phyloP scores from a whole-genome alignment of 2,797 vertebrate species.

The Brachyalestes nurse region DNA sequence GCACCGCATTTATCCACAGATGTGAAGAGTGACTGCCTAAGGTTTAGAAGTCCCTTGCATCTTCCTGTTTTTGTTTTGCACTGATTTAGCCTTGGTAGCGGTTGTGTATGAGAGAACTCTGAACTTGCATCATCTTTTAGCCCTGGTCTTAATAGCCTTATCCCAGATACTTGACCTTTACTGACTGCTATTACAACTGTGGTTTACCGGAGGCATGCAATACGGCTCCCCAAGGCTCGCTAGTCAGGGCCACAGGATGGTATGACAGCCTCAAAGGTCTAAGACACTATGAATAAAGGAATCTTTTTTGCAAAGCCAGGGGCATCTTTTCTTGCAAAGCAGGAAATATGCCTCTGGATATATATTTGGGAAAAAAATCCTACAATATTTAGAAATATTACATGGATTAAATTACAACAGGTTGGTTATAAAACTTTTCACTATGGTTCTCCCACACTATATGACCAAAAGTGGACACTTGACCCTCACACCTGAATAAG shows the following conservation, averaged over 20 bases:
- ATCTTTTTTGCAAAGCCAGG: background rate
- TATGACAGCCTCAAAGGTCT: slow-evolving; percentile 1
- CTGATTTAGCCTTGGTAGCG: background rate
- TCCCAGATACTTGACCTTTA: slow-evolving; percentile 33
- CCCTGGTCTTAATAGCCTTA: slow-evolving; percentile 16
- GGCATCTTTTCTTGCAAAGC: background rate
- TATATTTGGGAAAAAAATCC: background rate
- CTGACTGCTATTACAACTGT: slow-evolving; percentile 3
- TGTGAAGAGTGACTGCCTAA: slow-evolving; percentile 14
- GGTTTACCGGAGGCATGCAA: background rate
- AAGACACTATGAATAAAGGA: slow-evolving; percentile 5
- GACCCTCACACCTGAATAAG: too few relatives aligned
- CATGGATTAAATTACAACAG: background rate
- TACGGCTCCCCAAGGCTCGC: slow-evolving; percentile 14
- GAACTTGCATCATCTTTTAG: slow-evolving; percentile 30
- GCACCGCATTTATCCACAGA: slow-evolving; percentile 13
- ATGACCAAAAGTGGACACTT: too few relatives aligned
- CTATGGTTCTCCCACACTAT: too few relatives aligned
- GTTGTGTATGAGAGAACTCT: slow-evolving; percentile 26
- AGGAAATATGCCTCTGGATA: background rate
- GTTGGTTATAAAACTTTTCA: too few relatives aligned
- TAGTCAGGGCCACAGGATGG: background rate
- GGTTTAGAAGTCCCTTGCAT: slow-evolving; percentile 10
- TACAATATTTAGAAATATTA: background rate
- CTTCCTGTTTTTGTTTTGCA: slow-evolving; percentile 8